phyloP scores from a whole-genome alignment of 2,797 vertebrate species.

The Smutsia temminckii region DNA sequence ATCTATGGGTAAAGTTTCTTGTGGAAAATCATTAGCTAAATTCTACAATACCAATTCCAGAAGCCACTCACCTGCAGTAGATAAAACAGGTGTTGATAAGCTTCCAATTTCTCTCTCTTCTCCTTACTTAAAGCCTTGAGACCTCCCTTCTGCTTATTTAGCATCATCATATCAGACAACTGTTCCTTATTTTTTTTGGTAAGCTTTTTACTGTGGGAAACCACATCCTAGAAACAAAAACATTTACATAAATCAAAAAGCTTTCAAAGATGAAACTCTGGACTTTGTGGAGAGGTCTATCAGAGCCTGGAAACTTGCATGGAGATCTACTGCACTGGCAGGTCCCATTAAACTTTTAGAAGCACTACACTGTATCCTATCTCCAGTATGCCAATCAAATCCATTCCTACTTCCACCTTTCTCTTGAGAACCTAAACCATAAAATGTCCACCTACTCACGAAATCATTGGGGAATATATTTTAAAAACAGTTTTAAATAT shows the following conservation, averaged over 20 bases:
- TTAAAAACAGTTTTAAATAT: not conserved
- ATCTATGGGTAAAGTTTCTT: not conserved
- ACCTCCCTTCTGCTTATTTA: slow-evolving; percentile 96
- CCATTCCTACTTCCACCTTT: not conserved
- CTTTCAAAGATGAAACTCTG: not conserved
- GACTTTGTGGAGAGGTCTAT: not conserved
- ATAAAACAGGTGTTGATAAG: slow-evolving; percentile 97
- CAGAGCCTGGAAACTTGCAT: no score
- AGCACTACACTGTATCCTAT: not conserved
- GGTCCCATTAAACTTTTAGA: not conserved
- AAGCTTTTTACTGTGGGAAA: slow-evolving; percentile 98
- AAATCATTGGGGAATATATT: not conserved
- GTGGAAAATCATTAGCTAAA: not conserved
- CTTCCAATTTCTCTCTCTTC: slow-evolving; percentile 95
- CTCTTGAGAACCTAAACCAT: not conserved
- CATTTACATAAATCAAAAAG: not conserved
- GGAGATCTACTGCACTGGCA: not conserved
- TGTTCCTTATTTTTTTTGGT: slow-evolving; percentile 98
- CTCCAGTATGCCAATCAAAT: not conserved
- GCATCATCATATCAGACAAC: slow-evolving; percentile 98
- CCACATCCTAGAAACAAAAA: slow-evolving; percentile 90
- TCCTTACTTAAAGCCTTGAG: slow-evolving; percentile 98
- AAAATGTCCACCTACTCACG: not conserved
- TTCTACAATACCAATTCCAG: not conserved
- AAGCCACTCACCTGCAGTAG: slow-evolving; percentile 90